These are phyloP conservation scores for Camponotus floridanus DNA, from an alignment of 1,140 invertebrate species.

Conservation along the genomic window DNA sequence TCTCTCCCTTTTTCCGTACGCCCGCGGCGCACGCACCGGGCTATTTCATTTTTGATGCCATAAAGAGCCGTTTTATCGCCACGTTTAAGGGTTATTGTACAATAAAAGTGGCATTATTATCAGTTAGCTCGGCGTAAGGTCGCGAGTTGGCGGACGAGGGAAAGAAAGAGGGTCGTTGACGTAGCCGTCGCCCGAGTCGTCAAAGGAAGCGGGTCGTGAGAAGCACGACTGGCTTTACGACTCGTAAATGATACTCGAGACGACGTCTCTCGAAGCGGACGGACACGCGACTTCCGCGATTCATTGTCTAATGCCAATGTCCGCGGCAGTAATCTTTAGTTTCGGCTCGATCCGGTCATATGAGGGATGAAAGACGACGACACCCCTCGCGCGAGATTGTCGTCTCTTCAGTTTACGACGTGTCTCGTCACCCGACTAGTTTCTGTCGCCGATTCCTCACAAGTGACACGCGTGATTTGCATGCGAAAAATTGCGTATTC, in stretches of 20 bases:
- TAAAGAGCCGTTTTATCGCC: constrained; percentile 85
- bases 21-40: constrained; percentile 50
- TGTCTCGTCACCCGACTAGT: neutral
- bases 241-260: constrained; percentile 84
- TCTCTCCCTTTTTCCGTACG: neutral
- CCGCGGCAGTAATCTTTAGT: constrained; percentile 43
- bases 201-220: constrained; percentile 80
- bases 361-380: constrained; percentile 1
- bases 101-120: constrained; percentile 86
- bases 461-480: constrained; percentile 12
- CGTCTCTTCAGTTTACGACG: constrained; percentile 53
- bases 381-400: constrained; percentile 20
- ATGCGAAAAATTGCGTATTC: neutral
- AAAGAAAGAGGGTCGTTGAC: constrained; percentile 58
- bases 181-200: constrained; percentile 55
- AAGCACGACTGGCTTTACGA: constrained; percentile 85
- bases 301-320: constrained; percentile 50
- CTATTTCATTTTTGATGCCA: constrained; percentile 85
- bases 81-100: constrained; percentile 86
- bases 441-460: constrained; percentile 13
- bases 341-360: neutral
- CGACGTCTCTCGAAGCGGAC: constrained; percentile 75
- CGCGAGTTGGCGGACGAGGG: constrained; percentile 58
- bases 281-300: constrained; percentile 61
- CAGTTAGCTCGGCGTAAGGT: constrained; percentile 81